phyloP scores from a whole-genome alignment of 2,113 vertebrate genomes.

The Lagopus leucura region DNA sequence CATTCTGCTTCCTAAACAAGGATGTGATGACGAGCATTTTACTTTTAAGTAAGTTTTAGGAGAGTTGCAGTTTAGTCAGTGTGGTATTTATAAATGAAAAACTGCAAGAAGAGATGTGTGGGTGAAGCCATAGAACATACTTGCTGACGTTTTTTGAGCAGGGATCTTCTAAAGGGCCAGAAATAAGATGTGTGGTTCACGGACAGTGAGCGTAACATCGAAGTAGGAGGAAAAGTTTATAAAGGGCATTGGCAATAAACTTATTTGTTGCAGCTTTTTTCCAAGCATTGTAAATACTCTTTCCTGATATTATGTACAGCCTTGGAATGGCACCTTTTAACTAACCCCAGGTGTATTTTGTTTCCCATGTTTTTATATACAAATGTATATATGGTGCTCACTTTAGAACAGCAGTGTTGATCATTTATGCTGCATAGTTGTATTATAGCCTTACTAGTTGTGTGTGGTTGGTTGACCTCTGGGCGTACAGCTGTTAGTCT shows the following conservation, averaged over 20 bases:
- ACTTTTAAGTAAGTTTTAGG: conserved; percentile 33
- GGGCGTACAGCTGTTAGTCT: conserved; percentile 76
- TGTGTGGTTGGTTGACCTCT: conserved; percentile 80
- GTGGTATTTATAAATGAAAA: conserved; percentile 43
- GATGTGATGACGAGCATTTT: background rate
- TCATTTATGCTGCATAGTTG: conserved; percentile 89
- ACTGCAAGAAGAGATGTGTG: conserved; percentile 64
- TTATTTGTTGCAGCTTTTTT: conserved; percentile 92
- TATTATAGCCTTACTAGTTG: conserved; percentile 90
- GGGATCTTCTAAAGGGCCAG: conserved; percentile 81
- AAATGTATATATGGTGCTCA: conserved; percentile 93
- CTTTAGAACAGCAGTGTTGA: conserved; percentile 87
- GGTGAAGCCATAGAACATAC: conserved; percentile 82
- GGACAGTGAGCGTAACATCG: conserved; percentile 67
- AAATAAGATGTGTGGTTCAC: conserved; percentile 73
- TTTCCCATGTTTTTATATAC: conserved; percentile 85
- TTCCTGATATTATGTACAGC: conserved; percentile 81
- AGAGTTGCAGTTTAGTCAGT: conserved; percentile 53
- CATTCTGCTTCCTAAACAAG: conserved; percentile 30
- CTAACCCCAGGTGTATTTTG: conserved; percentile 79
- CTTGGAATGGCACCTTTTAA: conserved; percentile 84
- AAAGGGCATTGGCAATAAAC: conserved; percentile 98
- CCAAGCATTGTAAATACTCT: conserved; percentile 85
- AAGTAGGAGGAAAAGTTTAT: conserved; percentile 69
- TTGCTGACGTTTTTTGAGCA: conserved; percentile 76